A percentile compares a stretch with the other conserved stretches of the same genome.
phyloP scores from a whole-genome alignment of 2,797 vertebrate genomes.

The Pyrrhura leucotis region DNA sequence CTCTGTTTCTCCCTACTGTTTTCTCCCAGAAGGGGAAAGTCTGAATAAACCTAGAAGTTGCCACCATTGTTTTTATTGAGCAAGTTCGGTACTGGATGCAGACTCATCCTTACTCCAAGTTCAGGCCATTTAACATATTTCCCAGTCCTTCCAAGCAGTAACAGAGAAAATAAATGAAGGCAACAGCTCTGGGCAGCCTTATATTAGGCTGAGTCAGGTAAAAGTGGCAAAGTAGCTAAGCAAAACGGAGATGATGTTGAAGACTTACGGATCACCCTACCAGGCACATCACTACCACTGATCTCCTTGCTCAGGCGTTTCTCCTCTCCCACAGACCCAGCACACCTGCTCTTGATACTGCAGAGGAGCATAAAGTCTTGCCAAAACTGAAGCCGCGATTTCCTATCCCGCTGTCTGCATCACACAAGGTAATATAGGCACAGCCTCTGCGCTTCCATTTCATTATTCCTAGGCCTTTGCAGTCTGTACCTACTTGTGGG shows the following conservation, averaged over 20 bases:
- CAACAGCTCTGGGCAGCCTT: neutral
- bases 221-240: neutral
- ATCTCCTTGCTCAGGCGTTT: neutral
- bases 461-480: neutral
- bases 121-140: neutral
- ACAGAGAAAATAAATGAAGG: neutral
- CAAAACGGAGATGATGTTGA: neutral
- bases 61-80: neutral
- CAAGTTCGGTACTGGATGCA: neutral
- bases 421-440: constrained; percentile 45
- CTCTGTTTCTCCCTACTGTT: neutral
- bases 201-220: neutral
- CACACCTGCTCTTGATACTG: neutral
- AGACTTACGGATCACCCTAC: neutral
- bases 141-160: neutral
- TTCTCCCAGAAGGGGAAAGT: neutral
- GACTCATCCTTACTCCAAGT: neutral
- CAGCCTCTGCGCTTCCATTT: neutral
- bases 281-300: neutral
- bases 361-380: neutral
- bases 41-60: neutral
- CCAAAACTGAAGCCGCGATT: neutral
- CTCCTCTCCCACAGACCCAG: constrained; percentile 17
- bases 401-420: neutral
- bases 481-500: neutral